Conservation (phyloP, 2,888 invertebrate species). For the Drosophila incognita region DNA sequence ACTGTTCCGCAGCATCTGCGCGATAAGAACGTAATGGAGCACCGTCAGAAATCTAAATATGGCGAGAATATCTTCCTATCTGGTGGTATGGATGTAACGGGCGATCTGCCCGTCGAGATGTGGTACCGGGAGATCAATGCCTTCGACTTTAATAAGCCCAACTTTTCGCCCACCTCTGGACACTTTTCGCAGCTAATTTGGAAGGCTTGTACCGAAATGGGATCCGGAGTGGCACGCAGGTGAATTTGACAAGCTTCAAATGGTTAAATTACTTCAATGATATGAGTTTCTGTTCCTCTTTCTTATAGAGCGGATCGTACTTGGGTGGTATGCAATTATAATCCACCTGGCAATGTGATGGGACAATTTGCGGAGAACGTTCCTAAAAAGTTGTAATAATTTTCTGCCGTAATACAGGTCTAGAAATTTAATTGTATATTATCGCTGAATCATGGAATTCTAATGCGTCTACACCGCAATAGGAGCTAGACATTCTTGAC, state of each 20-base stretch:
- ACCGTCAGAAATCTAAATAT: conserved; percentile 91
- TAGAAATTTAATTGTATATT: conserved; percentile 24
- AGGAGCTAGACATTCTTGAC: not conserved
- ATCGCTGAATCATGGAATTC: not conserved
- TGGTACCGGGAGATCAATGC: conserved; percentile 92
- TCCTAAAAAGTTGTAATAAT: conserved; percentile 78
- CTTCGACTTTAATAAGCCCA: conserved; percentile 88
- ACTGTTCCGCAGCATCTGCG: conserved; percentile 64
- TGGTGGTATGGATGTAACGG: conserved; percentile 88
- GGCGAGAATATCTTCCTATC: conserved; percentile 94
- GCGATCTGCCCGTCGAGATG: conserved; percentile 76
- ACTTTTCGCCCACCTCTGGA: conserved; percentile 89
- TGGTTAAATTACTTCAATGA: not conserved
- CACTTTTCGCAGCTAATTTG: conserved; percentile 96
- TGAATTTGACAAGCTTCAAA: conserved; percentile 24
- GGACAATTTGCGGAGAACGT: conserved; percentile 91
- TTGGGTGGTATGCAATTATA: conserved; percentile 94
- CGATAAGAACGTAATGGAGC: conserved; percentile 88
- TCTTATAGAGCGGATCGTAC: conserved; percentile 86
- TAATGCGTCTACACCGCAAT: not conserved
- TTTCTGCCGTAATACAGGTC: conserved; percentile 18
- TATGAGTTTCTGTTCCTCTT: conserved; percentile 4
- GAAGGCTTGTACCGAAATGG: conserved; percentile 90
- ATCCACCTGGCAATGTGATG: conserved; percentile 94
- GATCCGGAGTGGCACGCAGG: conserved; percentile 88